A percentile compares a stretch with the other conserved stretches of the same genome.
These are phyloP conservation scores for Tuta absoluta DNA, from an alignment of 2,888 invertebrate species.

Conservation along the genomic window DNA sequence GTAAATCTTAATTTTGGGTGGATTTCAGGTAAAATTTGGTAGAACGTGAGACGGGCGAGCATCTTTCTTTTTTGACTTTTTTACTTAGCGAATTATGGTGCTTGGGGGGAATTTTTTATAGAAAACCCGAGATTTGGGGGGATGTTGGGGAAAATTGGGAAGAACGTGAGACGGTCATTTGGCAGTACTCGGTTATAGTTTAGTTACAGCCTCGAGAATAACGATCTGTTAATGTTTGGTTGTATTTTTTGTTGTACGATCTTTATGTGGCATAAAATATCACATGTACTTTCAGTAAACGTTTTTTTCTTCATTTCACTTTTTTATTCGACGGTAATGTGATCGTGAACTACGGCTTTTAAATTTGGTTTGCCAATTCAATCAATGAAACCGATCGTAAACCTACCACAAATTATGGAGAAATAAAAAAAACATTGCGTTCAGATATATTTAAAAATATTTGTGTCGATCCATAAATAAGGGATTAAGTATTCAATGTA, in stretches of 20 bases:
- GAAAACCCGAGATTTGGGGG: no score
- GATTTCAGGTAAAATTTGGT: no score
- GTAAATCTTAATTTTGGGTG: no score
- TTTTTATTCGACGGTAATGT: constrained; percentile 23
- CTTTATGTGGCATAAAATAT: constrained; percentile 26
- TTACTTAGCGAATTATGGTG: no score
- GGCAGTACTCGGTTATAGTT: no score
- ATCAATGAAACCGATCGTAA: background rate
- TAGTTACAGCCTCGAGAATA: constrained; percentile 11
- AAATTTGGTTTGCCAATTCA: background rate
- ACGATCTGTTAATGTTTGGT: constrained; percentile 22
- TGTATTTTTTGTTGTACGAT: constrained; percentile 27
- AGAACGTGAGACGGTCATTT: no score
- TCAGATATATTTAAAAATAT: no score
- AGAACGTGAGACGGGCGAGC: no score
- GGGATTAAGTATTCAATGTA: background rate
- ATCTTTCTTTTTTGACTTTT: no score
- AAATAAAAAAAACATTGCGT: background rate
- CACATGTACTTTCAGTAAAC: background rate
- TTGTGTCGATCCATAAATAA: no score
- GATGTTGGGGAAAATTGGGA: no score
- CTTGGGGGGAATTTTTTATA: no score
- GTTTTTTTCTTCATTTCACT: constrained; percentile 17
- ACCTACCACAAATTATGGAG: background rate
- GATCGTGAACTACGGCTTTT: constrained; percentile 2